These are phyloP conservation scores for Megalops atlanticus DNA, from an alignment of 2,113 vertebrate genomes.

Conservation along the genomic window DNA sequence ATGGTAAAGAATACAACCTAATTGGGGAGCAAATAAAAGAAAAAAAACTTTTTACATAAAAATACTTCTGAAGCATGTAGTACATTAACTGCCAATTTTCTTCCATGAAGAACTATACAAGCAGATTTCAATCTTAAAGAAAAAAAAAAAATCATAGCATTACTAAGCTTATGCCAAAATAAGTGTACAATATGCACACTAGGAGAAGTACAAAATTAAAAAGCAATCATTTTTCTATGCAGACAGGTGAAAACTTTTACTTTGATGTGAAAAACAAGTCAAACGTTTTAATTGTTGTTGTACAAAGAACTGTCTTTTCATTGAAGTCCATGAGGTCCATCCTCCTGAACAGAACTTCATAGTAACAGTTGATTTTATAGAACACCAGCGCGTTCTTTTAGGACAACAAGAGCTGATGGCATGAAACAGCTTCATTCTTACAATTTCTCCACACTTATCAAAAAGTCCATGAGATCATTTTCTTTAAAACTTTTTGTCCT, in stretches of 20 bases:
- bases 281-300: constrained; percentile 78
- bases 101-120: constrained; percentile 84
- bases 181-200: constrained; percentile 99
- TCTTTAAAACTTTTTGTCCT: constrained; percentile 86
- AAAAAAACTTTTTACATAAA: constrained; percentile 65
- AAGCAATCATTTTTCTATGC: constrained; percentile 73
- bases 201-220: constrained; percentile 92
- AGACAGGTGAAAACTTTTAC: constrained; percentile 80
- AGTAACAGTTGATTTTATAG: neutral
- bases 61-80: constrained; percentile 81
- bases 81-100: constrained; percentile 84
- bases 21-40: constrained; percentile 61
- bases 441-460: constrained; percentile 83
- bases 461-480: constrained; percentile 73
- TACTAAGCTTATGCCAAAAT: constrained; percentile 88
- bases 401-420: constrained; percentile 19
- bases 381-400: constrained; percentile 47
- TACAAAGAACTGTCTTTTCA: constrained; percentile 86
- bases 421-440: constrained; percentile 70
- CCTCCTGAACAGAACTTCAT: constrained; percentile 77
- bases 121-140: constrained; percentile 83
- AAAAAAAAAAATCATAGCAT: constrained; percentile 69
- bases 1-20: constrained; percentile 80
- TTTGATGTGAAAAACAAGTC: constrained; percentile 81
- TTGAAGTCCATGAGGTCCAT: constrained; percentile 77